Conservation (phyloP, 2,797 vertebrate species). For the Geotria australis region DNA sequence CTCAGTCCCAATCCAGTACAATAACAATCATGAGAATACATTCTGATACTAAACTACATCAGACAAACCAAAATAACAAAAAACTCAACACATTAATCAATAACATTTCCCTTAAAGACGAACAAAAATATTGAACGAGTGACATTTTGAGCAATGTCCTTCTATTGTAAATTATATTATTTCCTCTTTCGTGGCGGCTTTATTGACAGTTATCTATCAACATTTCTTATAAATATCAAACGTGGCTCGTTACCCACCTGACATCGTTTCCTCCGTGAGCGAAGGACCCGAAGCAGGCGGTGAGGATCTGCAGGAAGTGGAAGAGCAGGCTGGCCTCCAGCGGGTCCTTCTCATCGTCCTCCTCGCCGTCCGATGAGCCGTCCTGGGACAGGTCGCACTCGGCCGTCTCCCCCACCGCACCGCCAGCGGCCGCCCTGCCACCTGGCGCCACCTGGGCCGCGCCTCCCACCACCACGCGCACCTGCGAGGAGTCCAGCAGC, state of each 20-base stretch:
- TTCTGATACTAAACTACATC: too few relatives aligned
- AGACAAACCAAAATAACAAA: too few relatives aligned
- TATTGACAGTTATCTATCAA: too few relatives aligned
- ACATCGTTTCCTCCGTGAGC: slow-evolving; percentile 55
- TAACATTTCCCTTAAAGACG: too few relatives aligned
- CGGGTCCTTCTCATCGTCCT: slow-evolving; percentile 16
- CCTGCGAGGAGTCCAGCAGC: neutral
- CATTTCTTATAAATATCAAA: too few relatives aligned
- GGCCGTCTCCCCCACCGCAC: neutral
- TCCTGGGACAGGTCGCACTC: neutral
- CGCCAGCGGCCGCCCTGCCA: neutral
- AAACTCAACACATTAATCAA: too few relatives aligned
- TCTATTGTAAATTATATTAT: too few relatives aligned
- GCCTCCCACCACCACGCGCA: neutral
- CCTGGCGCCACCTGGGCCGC: neutral
- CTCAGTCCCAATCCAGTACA: too few relatives aligned
- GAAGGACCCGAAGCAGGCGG: slow-evolving; percentile 32
- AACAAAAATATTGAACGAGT: too few relatives aligned
- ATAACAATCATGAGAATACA: too few relatives aligned
- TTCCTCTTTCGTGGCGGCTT: too few relatives aligned
- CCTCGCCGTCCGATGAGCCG: neutral
- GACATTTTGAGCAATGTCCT: too few relatives aligned
- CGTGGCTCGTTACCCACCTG: slow-evolving; percentile 29
- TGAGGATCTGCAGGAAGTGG: slow-evolving; percentile 35
- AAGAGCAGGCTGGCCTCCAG: slow-evolving; percentile 27